Conservation (phyloP, 2,888 invertebrate genomes). For the Suillia variegata region DNA sequence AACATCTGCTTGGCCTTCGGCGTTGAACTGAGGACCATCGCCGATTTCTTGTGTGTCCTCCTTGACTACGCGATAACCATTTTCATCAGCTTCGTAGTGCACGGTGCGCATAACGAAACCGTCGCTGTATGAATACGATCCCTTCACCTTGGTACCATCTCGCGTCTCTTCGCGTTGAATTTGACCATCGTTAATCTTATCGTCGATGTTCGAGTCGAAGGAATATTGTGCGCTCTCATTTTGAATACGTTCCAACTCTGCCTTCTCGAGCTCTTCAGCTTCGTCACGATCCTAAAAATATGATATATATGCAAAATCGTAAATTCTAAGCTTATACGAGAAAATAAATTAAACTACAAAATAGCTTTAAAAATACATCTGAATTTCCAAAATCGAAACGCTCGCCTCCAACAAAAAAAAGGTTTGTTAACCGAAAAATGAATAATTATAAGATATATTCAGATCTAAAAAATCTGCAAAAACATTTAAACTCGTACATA, state of each 20-base stretch:
- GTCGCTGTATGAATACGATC: constrained; percentile 68
- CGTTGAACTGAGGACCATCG: constrained; percentile 62
- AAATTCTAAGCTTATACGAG: too few species aligned
- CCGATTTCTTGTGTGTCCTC: constrained; percentile 63
- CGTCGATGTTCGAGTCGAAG: constrained; percentile 61
- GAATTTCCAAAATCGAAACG: too few species aligned
- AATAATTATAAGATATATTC: too few species aligned
- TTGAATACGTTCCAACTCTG: constrained; percentile 46
- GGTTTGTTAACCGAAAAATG: too few species aligned
- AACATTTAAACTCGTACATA: too few species aligned
- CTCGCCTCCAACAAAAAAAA: too few species aligned
- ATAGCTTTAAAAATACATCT: too few species aligned
- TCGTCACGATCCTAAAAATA: constrained; percentile 27
- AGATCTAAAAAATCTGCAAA: too few species aligned
- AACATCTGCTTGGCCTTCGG: constrained; percentile 62
- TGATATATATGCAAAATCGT: not conserved
- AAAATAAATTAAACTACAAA: too few species aligned
- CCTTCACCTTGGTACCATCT: constrained; percentile 58
- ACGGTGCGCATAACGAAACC: constrained; percentile 66
- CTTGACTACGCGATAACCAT: constrained; percentile 67
- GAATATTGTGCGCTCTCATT: constrained; percentile 62
- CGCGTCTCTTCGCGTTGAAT: constrained; percentile 59
- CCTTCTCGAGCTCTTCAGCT: constrained; percentile 30
- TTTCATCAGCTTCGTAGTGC: constrained; percentile 67
- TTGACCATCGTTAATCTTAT: constrained; percentile 62